These are phyloP conservation scores for Leptopilina drosophilae DNA, from an alignment of 2,888 invertebrate species.

Conservation along the genomic window DNA sequence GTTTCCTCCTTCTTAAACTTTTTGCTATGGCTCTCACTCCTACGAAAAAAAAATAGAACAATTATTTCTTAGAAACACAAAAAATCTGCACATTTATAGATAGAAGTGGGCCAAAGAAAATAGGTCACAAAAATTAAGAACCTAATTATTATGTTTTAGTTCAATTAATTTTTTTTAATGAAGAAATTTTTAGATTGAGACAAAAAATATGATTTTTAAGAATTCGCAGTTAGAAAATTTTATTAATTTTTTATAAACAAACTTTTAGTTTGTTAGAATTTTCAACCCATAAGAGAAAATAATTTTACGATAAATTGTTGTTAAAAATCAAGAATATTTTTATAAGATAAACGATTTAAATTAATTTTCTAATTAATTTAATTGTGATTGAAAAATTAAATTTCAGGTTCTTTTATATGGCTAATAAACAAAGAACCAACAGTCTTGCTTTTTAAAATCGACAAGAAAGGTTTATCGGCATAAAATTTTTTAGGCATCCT, in stretches of 20 bases:
- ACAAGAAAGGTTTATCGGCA: constrained; percentile 32
- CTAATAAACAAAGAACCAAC: constrained; percentile 10
- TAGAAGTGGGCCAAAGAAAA: too few species aligned
- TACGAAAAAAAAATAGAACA: neutral
- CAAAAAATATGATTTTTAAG: too few species aligned
- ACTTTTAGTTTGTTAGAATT: too few species aligned
- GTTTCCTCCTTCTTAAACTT: neutral
- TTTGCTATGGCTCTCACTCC: neutral
- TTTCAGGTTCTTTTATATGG: constrained; percentile 1
- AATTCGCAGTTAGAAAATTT: too few species aligned
- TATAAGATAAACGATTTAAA: neutral
- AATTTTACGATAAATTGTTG: too few species aligned
- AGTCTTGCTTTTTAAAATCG: constrained; percentile 1
- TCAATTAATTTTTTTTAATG: too few species aligned
- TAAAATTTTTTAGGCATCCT: neutral
- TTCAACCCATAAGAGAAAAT: too few species aligned
- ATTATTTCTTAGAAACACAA: neutral
- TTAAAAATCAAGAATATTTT: too few species aligned
- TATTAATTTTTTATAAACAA: too few species aligned
- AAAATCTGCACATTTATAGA: neutral
- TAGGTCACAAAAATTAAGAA: too few species aligned
- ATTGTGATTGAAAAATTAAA: neutral
- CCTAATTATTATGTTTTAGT: too few species aligned
- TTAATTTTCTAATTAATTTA: neutral
- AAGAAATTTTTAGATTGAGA: too few species aligned